Base-by-base conservation (phyloP, 2,797 vertebrate genomes). In the Syngnathus acus region DNA sequence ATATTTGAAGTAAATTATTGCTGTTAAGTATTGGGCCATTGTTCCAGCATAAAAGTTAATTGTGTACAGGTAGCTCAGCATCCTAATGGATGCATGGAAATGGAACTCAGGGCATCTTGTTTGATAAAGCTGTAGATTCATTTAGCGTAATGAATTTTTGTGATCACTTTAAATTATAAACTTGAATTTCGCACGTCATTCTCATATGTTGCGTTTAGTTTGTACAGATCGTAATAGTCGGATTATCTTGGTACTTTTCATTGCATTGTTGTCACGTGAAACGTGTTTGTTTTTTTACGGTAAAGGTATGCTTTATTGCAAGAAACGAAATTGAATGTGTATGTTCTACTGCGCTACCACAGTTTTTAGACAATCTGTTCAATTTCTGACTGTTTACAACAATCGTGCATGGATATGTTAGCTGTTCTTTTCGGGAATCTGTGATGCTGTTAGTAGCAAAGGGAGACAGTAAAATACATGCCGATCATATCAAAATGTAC, bases 181-280 rank as follows among this genome's bases (percentile, higher is more conserved):
- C 84, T 85, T 87, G 83, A 87, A 87, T 75, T 77, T 75, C 51
- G 65, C 68, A 82, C 78, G 74, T 72, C 68, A 77, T 69, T 66
- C 63, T 82, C 70, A 66, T 61, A 67, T 78, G 65, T 48, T 66
- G 70, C 65, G 63, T 48, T 78, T 67, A 54, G 59, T 83, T 78
- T 79, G 71, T 77, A 75, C 78, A 68, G 60, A 65, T 72, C 76
- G 74, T 72, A 59, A 63, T 38, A 66, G 39, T 68, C 65, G 68
- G 47, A 47, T 66, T 64, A 70, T 78, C 72, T 75, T 69, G 38
- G 65, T 62, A 68, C 43, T 43, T 74, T 57, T 4, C n/a, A 23
- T 17, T 69, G 78, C 63, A 43, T 65, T 63, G 69, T 23, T 21
- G 74, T 57, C 57, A 71, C 74, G 64, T 75, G 64, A 45, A 77